phyloP scores from a whole-genome alignment of 1,140 invertebrate genomes.

The Drosophila tristis region DNA sequence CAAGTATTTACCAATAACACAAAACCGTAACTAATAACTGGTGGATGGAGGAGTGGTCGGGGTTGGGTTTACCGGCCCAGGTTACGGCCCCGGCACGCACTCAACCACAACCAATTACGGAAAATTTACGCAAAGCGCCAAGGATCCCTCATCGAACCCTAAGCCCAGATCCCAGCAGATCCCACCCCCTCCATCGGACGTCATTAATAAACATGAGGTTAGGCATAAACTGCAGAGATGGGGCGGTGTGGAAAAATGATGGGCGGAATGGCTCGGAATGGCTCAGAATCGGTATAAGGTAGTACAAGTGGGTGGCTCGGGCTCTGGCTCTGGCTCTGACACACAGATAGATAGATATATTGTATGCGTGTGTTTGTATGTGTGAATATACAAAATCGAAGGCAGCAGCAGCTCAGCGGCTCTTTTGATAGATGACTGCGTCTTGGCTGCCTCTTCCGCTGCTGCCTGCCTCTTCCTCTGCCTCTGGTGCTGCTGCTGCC shows the following conservation, averaged over 20 bases:
- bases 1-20: slow-evolving; percentile 73
- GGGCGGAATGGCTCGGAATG: slow-evolving; percentile 1
- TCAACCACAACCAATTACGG: slow-evolving; percentile 79
- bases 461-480: slow-evolving; percentile 6
- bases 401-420: slow-evolving; percentile 49
- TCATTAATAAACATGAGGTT: slow-evolving; percentile 78
- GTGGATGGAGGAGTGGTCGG: slow-evolving; percentile 14
- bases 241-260: slow-evolving; percentile 51
- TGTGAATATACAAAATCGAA: slow-evolving; percentile 51
- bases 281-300: too few relatives aligned
- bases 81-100: slow-evolving; percentile 48
- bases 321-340: not conserved
- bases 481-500: slow-evolving; percentile 30
- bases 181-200: slow-evolving; percentile 19
- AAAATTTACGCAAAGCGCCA: slow-evolving; percentile 73
- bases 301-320: slow-evolving; percentile 1
- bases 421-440: slow-evolving; percentile 74
- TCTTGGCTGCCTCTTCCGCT: slow-evolving; percentile 23
- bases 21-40: slow-evolving; percentile 76
- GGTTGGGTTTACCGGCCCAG: slow-evolving; percentile 9
- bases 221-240: slow-evolving; percentile 28
- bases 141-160: slow-evolving; percentile 18
- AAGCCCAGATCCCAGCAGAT: too few relatives aligned
- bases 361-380: not conserved
- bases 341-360: slow-evolving; percentile 9